These are phyloP conservation scores for Caretta caretta DNA, from an alignment of 2,113 vertebrate species.

Conservation along the genomic window DNA sequence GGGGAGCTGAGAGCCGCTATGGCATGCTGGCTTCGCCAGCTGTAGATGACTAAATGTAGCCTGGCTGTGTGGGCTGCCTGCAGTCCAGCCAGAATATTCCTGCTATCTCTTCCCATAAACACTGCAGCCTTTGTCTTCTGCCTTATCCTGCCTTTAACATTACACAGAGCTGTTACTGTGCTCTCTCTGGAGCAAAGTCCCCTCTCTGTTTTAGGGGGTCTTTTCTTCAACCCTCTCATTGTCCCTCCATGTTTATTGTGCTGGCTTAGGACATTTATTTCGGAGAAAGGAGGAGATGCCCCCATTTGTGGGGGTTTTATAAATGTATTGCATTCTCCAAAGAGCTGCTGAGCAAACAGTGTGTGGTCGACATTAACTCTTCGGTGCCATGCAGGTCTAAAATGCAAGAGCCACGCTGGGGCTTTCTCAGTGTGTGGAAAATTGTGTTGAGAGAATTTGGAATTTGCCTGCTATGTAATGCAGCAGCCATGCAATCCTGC, in stretches of 20 bases:
- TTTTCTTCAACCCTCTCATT: constrained; percentile 68
- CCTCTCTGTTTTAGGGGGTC: constrained; percentile 18
- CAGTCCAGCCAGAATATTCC: constrained; percentile 28
- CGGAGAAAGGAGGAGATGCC: constrained; percentile 59
- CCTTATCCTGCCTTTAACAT: constrained; percentile 60
- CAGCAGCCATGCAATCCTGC: background rate
- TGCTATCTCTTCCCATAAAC: constrained; percentile 66
- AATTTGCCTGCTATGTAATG: background rate
- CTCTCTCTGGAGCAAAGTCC: constrained; percentile 39
- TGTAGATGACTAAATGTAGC: constrained; percentile 58
- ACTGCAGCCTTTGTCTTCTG: constrained; percentile 74
- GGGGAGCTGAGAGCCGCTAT: background rate
- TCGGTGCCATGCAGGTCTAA: background rate
- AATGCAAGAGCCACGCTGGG: rapidly evolving
- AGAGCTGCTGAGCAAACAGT: constrained; percentile 68
- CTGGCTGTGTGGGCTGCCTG: constrained; percentile 58
- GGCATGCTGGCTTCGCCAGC: constrained; percentile 27
- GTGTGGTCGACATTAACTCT: constrained; percentile 53
- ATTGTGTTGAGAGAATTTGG: background rate
- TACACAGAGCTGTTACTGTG: constrained; percentile 69
- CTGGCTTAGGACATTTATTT: constrained; percentile 48
- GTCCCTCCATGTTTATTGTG: constrained; percentile 54
- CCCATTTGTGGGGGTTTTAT: constrained; percentile 65
- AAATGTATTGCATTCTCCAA: constrained; percentile 63
- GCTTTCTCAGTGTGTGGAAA: background rate